These are phyloP conservation scores for Eilema griseolum DNA, from an alignment of 2,888 invertebrate species.

Conservation along the genomic window DNA sequence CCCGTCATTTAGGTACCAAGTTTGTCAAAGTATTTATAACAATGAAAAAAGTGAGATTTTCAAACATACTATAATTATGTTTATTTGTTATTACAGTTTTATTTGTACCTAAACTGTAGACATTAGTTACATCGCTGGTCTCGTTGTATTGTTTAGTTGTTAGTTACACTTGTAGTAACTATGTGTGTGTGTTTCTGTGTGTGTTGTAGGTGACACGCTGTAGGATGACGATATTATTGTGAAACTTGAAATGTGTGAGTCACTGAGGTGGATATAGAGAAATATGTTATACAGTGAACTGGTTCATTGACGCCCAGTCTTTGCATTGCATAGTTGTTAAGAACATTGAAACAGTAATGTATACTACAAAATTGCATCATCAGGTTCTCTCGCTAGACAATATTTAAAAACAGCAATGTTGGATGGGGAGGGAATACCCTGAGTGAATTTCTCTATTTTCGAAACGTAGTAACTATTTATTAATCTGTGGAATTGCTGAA, in stretches of 20 bases:
- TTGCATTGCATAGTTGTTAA: slow-evolving; percentile 13
- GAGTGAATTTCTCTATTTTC: slow-evolving; percentile 70
- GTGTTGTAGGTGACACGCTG: not conserved
- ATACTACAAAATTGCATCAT: slow-evolving; percentile 24
- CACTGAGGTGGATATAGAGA: not conserved
- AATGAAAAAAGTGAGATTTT: too few species aligned
- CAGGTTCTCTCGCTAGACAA: slow-evolving; percentile 33
- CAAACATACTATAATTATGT: too few species aligned
- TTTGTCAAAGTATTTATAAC: too few species aligned
- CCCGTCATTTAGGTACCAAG: too few species aligned
- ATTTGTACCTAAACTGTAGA: too few species aligned
- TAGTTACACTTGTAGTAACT: slow-evolving; percentile 2
- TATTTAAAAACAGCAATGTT: slow-evolving; percentile 59
- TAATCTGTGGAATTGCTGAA: too few species aligned
- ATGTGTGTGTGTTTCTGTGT: not conserved
- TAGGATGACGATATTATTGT: slow-evolving; percentile 10
- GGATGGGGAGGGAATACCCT: slow-evolving; percentile 72
- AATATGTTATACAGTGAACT: not conserved
- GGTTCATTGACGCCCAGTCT: slow-evolving; percentile 50
- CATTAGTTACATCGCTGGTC: not conserved
- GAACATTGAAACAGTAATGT: slow-evolving; percentile 33
- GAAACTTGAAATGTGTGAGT: slow-evolving; percentile 10
- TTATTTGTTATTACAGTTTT: too few species aligned
- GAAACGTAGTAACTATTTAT: too few species aligned
- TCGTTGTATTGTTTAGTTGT: slow-evolving; percentile 3